A percentile compares a stretch with the other conserved stretches of the same genome.
These are phyloP conservation scores for Masnerella sp. DNA, from an alignment of 2,888 invertebrate genomes.

Conservation along the genomic window DNA sequence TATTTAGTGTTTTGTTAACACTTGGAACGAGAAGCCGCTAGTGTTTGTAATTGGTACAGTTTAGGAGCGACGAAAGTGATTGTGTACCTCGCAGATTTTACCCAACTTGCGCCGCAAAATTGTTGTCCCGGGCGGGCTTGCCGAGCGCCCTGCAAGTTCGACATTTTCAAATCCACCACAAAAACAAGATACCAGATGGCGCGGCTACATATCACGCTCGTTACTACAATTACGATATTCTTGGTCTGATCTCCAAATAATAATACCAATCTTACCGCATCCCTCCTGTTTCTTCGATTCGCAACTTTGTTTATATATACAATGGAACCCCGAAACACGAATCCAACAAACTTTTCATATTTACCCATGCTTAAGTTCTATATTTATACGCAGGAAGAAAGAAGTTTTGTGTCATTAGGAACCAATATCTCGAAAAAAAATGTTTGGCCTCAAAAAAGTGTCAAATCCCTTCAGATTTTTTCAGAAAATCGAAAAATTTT, in stretches of 20 bases:
- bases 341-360: too few species aligned
- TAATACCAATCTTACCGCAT: constrained; percentile 64
- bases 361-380: too few species aligned
- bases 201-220: constrained; percentile 71
- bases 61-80: constrained; percentile 74
- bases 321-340: too few species aligned
- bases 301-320: constrained; percentile 31
- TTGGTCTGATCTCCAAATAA: constrained; percentile 74
- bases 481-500: too few species aligned
- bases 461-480: too few species aligned
- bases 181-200: constrained; percentile 72
- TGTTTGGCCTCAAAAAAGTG: too few species aligned
- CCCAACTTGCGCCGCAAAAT: constrained; percentile 61
- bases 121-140: constrained; percentile 52
- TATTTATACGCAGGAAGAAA: too few species aligned
- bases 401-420: too few species aligned
- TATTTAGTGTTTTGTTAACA: constrained; percentile 77
- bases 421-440: too few species aligned
- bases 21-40: constrained; percentile 72
- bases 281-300: constrained; percentile 5
- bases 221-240: constrained; percentile 74
- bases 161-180: constrained; percentile 67
- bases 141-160: constrained; percentile 39
- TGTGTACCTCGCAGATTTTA: constrained; percentile 75
- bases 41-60: constrained; percentile 77